Base-by-base conservation (phyloP, 2,888 invertebrate genomes). In the Seira sanloemensis region DNA sequence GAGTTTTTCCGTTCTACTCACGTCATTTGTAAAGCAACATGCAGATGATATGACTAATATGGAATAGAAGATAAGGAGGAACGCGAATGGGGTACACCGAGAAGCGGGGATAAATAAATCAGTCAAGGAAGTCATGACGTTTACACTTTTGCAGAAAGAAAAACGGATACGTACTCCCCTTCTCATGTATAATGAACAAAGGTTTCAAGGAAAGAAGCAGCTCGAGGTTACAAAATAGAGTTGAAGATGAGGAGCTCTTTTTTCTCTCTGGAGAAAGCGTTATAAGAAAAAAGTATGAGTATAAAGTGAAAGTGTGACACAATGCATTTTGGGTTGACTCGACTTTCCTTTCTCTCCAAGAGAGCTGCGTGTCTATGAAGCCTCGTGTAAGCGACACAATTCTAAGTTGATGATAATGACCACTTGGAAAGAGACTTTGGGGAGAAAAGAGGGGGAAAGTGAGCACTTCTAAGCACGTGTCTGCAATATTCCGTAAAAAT, bases 101-200 rank as follows among this genome's bases (percentile, higher is more conserved):
- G 19, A 5, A 5, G n/a, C 12, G 19, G 27, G 50, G 71, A 72
- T 71, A 76, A 62, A 82, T 77, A 82, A 72, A 75, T 67, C 77
- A 77, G 82, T 76, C 71, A 76, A 67, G 72, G 67, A 77, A 82
- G 72, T 77, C 73, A 82, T 82, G 72, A 82, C 76, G 77, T 77
- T 82, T 82, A 73, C 77, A 77, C 82, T 82, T 82, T 71, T 37
- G 37, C 37, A 7, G 37, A 37, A 37, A 12, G 37, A 37, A 37
- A 12, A 7, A 37, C n/a, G n/a, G 12, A 37, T 37, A 37, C 4
- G 37, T 37, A 37, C 37, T 37, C 12, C 12, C 12, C 37, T n/a
- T n/a, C 37, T 12, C 12, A 12, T 23, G 66, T 58, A 4, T 4
- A 58, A 4, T 7, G 37, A 21, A 21, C 2, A 71, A 69, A 26